Evolutionary conservation across 1,140 invertebrate genomes (phyloP).

Genomic region (Calosoma granatense): DNA sequence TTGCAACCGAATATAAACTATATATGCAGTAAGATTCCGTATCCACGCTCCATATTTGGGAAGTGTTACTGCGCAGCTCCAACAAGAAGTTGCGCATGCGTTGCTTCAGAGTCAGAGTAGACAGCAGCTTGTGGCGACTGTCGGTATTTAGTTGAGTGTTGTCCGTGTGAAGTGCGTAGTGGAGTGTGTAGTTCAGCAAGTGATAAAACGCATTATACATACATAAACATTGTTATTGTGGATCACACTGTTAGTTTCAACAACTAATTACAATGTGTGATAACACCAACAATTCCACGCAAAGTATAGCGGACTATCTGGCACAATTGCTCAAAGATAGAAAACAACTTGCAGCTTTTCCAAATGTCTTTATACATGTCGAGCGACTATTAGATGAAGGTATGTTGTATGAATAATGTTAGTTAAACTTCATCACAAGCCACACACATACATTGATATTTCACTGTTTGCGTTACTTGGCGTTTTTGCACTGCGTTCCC

Average conservation of each 20-base stretch:
- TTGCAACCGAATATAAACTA: conserved; percentile 7
- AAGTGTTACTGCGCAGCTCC: neutral
- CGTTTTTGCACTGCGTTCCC: no score
- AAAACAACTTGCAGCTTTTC: conserved; percentile 98
- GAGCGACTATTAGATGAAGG: conserved; percentile 99
- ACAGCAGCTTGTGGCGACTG: neutral
- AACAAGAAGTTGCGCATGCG: neutral
- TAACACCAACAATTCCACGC: conserved; percentile 64
- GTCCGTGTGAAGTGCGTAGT: neutral
- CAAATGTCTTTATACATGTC: conserved; percentile 98
- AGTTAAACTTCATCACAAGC: no score
- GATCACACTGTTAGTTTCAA: conserved; percentile 3
- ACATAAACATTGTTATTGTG: conserved; percentile 1
- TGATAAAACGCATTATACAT: neutral
- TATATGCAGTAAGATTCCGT: neutral
- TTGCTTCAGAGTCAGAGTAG: neutral
- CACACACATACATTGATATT: no score
- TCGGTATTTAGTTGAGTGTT: neutral
- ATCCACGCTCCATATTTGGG: neutral
- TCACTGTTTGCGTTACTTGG: no score
- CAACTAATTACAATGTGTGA: conserved; percentile 42
- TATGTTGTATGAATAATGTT: no score
- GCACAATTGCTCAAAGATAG: conserved; percentile 99
- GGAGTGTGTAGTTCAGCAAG: neutral
- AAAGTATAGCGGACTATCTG: conserved; percentile 98